Evolutionary conservation across 2,888 invertebrate genomes (phyloP).

Genomic region (Anoncus sp.): DNA sequence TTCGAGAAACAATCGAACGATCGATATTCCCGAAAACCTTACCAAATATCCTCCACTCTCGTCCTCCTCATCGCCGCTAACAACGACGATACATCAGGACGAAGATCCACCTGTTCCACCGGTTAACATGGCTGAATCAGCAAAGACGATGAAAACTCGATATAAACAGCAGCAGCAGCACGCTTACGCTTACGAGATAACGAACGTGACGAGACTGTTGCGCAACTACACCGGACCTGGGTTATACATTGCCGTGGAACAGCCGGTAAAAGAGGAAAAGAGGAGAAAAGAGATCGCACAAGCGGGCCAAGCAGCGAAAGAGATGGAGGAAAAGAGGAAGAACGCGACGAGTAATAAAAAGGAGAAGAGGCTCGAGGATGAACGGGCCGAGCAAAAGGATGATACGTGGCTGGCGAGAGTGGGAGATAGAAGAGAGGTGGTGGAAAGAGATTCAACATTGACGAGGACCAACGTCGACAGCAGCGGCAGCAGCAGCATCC

Average conservation of each 20-base stretch:
- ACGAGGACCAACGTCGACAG: constrained; percentile 72
- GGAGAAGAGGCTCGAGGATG: constrained; percentile 46
- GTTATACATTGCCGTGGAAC: constrained; percentile 70
- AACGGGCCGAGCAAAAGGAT: constrained; percentile 17
- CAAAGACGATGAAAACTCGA: constrained; percentile 55
- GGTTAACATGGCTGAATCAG: constrained; percentile 57
- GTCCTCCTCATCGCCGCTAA: constrained; percentile 23
- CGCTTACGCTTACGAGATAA: constrained; percentile 81
- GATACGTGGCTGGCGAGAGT: constrained; percentile 24
- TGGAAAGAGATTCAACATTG: constrained; percentile 68
- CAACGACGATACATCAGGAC: constrained; percentile 28
- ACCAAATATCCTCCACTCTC: not conserved
- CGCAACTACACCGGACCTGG: constrained; percentile 81
- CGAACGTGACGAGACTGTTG: constrained; percentile 80
- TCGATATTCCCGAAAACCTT: not conserved
- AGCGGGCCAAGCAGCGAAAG: constrained; percentile 29
- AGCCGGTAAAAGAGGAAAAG: constrained; percentile 21
- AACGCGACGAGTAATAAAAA: constrained; percentile 36
- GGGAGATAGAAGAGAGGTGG: constrained; percentile 35
- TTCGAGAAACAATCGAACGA: constrained; percentile 27
- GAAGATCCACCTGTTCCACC: constrained; percentile 41
- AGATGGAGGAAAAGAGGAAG: constrained; percentile 40
- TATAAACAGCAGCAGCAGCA: constrained; percentile 75
- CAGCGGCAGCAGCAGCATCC: too few relatives aligned
- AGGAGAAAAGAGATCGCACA: constrained; percentile 26